Evolutionary conservation across 1,140 invertebrate genomes (phyloP), one percentile per base, ranked within the genome.

Genomic region (Ceratina japonica): DNA sequence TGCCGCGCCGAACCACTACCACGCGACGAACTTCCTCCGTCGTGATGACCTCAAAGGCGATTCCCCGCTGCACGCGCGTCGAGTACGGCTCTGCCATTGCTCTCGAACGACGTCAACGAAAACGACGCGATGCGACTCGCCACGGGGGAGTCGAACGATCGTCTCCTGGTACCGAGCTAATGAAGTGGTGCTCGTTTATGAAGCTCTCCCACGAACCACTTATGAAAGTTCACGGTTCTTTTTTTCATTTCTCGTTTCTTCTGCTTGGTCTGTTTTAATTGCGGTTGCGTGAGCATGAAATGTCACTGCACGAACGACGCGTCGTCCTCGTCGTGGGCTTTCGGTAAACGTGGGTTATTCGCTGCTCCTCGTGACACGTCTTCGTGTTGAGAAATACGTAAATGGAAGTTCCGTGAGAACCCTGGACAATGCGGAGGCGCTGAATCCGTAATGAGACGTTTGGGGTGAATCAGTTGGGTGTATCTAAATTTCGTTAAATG

Each of bases 101-200:
- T 56, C 52, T 22, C n/a, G 52, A 8, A 12, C 56, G 27, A 24
- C 44, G 59, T 59, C 72, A 63, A 79, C 31, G 76, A 70, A 49
- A 44, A 56, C 62, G 65, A 70, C 56, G 80, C n/a, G 65, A 71
- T 2, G 24, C 22, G 65, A 81, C 78, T 59, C 58, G 79, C 81
- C 81, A 78, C 80, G 76, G 75, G 4, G 81, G 79, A 78, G 80
- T 5, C 18, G n/a, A 58, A 79, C 79, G 80, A 79, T 86, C 87
- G 87, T 88, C 88, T 87, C 87, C 87, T 88, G 88, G 85, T 84
- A 88, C 85, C 78, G 27, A 24, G 58, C 75, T 27, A 68, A 75
- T 56, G 74, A 75, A 62, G 44, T 27, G n/a, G 27, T 56, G 31
- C 52, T 59, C n/a, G 16, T 66, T 16, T 18, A 31, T 58, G n/a